Base-by-base conservation (phyloP, 1,140 invertebrate species). In the Cryptotermes secundus region DNA sequence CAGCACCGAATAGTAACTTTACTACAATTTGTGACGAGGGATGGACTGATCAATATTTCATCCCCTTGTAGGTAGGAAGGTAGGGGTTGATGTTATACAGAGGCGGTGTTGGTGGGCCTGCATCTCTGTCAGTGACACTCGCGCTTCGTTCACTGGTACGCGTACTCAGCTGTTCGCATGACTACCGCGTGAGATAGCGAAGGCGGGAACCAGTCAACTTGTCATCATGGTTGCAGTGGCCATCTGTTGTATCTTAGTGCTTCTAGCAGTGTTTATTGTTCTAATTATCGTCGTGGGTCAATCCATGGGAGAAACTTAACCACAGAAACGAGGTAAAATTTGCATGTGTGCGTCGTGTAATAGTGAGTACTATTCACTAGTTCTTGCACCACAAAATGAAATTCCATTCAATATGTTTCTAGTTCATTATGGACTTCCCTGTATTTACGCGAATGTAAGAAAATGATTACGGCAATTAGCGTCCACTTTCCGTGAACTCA, bases 241-340 rank as follows among this genome's bases (percentile, higher is more conserved):
- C 87, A 95, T 95, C 86, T 95, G 94, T 90, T 95, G 94, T 89
- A 94, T 95, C 86, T 90, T 95, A 84, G 93, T 95, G 86, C 91
- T 95, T 85, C 90, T 95, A 87, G 92, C 93, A 85, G 94, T 95
- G 84, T 95, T 95, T 91, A 95, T 95, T 85, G 91, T 95, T 81
- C 92, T 95, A 87, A 95, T 95, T 89, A 95, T 95, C 86, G 93
- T 95, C 53, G 93, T 95, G 49, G 94, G 94, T 14, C 94, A 95
- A 89, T 92, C 92, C 87, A 93, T 94, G 86, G 91, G 92, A 24
- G 81, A 87, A 92, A 92, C 87, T 90, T 89, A 65, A 93, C 80
- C 80, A 26, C 16, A 42, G 6, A 1, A 59, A 59, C 0, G 6
- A 59, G n/a, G 59, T 72, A 72, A 72, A 72, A 12, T 72, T 26